phyloP scores from a whole-genome alignment of 2,113 vertebrate species.

The Tor tambroides region DNA sequence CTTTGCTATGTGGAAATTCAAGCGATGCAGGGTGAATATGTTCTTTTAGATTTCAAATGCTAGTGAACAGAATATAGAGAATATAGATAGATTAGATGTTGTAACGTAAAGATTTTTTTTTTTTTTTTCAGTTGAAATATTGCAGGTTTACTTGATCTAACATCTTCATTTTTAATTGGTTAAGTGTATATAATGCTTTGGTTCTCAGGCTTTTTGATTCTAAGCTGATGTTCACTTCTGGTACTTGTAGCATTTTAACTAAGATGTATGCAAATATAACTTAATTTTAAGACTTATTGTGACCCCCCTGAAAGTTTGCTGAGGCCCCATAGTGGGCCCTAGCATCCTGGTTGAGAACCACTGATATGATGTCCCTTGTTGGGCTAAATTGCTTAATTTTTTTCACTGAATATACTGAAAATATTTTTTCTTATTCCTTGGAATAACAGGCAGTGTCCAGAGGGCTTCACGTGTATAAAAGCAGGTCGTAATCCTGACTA shows the following conservation, averaged over 20 bases:
- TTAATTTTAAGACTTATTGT: neutral
- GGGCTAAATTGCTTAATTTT: neutral
- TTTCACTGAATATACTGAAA: neutral
- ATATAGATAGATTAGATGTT: too few relatives aligned
- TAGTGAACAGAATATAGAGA: neutral
- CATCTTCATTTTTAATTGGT: neutral
- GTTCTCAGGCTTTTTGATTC: neutral
- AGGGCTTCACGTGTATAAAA: slow-evolving; percentile 91
- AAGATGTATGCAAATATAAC: neutral
- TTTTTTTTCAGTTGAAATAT: neutral
- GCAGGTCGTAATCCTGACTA: slow-evolving; percentile 94
- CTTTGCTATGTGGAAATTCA: slow-evolving; percentile 93
- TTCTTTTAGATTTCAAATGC: neutral
- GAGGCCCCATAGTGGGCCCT: neutral
- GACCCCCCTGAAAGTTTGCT: neutral
- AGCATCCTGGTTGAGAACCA: neutral
- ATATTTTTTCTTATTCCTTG: neutral
- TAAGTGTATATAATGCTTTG: neutral
- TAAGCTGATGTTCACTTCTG: neutral
- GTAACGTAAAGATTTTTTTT: too few relatives aligned
- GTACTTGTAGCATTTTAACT: neutral
- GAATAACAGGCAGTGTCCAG: slow-evolving; percentile 88
- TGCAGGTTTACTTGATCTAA: neutral
- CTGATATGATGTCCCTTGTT: too few relatives aligned
- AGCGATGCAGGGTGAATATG: slow-evolving; percentile 91